Percentiles rank a stretch among this genome's conserved stretches.
Conservation (phyloP, 2,888 invertebrate species). For the Drosophila paucipuncta region DNA sequence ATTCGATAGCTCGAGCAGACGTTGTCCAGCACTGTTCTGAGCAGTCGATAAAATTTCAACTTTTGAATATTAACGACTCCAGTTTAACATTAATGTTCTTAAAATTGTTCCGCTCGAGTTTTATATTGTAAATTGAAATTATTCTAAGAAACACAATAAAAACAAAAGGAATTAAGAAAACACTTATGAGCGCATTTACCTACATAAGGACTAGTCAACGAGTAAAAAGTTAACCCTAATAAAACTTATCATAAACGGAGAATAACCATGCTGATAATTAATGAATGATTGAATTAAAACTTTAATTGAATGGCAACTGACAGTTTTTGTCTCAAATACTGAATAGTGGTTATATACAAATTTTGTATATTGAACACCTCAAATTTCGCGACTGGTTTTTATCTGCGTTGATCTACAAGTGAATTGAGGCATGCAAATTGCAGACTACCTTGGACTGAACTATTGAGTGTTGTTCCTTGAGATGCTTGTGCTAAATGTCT, state of each 20-base stretch:
- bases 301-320: not conserved
- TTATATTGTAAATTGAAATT: not conserved
- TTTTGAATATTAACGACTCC: not conserved
- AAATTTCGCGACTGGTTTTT: slow-evolving; percentile 28
- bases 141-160: not conserved
- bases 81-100: not conserved
- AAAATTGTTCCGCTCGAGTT: not conserved
- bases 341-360: not conserved
- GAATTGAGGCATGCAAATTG: slow-evolving; percentile 36
- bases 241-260: not conserved
- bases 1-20: slow-evolving; percentile 2
- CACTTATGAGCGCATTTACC: not conserved
- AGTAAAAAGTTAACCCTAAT: not conserved
- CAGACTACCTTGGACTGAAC: slow-evolving; percentile 39
- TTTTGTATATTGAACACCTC: slow-evolving; percentile 3
- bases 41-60: slow-evolving; percentile 4
- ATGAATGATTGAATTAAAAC: not conserved
- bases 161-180: not conserved
- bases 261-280: not conserved
- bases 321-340: not conserved
- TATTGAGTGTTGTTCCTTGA: slow-evolving; percentile 18
- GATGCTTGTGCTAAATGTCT: slow-evolving; percentile 52
- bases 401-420: slow-evolving; percentile 20
- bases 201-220: not conserved
- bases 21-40: slow-evolving; percentile 19